Evolutionary conservation across 1,140 invertebrate genomes (phyloP).

Genomic region (Amyelois transitella): DNA sequence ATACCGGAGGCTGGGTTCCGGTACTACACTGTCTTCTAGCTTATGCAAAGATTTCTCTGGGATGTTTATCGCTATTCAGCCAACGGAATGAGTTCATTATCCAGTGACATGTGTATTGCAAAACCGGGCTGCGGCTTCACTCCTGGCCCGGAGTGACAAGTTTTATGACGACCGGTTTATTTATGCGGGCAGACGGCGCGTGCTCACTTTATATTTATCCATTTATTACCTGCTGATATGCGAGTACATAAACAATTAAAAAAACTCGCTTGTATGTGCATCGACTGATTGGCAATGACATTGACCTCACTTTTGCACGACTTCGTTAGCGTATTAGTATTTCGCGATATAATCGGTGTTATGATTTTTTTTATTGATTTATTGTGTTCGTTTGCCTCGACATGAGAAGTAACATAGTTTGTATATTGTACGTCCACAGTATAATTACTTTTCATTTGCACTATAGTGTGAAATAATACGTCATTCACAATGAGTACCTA

Average conservation of each 20-base stretch:
- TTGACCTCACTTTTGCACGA: neutral
- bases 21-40: conserved; percentile 2
- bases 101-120: neutral
- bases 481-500: conserved; percentile 34
- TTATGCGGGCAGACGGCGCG: conserved; percentile 30
- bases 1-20: conserved; percentile 19
- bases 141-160: conserved; percentile 21
- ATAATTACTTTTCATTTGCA: neutral
- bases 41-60: conserved; percentile 6
- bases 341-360: neutral
- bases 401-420: neutral
- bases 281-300: neutral
- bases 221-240: neutral
- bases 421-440: neutral
- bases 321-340: neutral
- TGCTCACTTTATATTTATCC: conserved; percentile 19
- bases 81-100: neutral
- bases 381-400: neutral
- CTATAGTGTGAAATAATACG: conserved; percentile 19
- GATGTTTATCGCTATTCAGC: neutral
- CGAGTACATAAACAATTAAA: conserved; percentile 5
- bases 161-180: conserved; percentile 53
- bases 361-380: neutral
- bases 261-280: neutral
- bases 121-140: neutral